Evolutionary conservation across 2,113 vertebrate genomes (phyloP).

Genomic region (Amblyornis subalaris): DNA sequence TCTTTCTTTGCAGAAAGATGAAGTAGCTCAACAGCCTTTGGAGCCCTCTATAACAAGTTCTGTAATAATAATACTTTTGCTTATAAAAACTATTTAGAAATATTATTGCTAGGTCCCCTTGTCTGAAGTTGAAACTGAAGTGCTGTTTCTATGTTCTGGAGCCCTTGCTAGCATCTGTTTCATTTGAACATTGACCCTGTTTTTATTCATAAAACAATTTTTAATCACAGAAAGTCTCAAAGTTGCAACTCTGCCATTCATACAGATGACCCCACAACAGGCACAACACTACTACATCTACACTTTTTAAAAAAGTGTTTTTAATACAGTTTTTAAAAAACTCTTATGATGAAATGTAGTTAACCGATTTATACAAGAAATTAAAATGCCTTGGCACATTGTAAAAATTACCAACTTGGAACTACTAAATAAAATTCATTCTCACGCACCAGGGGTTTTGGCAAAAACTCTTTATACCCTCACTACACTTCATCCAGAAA

Average conservation of each 20-base stretch:
- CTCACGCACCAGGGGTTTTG: neutral
- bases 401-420: neutral
- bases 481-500: neutral
- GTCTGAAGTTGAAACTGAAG: neutral
- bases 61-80: neutral
- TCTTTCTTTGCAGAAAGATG: neutral
- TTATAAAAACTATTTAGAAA: slow-evolving; percentile 11
- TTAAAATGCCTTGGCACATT: neutral
- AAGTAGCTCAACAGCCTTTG: neutral
- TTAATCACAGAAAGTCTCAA: neutral
- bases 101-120: slow-evolving; percentile 18
- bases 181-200: neutral
- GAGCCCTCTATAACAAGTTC: neutral
- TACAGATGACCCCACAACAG: neutral
- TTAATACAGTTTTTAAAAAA: neutral
- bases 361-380: neutral
- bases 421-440: neutral
- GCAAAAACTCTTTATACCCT: neutral
- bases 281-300: neutral
- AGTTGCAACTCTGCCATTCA: neutral
- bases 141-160: neutral
- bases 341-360: neutral
- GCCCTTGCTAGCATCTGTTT: slow-evolving; percentile 22
- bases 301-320: neutral
- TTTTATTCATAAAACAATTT: neutral